Evolutionary conservation across 2,888 invertebrate species (phyloP), one percentile per base, ranked within the genome.

Genomic region (Drosophila anomalipes): DNA sequence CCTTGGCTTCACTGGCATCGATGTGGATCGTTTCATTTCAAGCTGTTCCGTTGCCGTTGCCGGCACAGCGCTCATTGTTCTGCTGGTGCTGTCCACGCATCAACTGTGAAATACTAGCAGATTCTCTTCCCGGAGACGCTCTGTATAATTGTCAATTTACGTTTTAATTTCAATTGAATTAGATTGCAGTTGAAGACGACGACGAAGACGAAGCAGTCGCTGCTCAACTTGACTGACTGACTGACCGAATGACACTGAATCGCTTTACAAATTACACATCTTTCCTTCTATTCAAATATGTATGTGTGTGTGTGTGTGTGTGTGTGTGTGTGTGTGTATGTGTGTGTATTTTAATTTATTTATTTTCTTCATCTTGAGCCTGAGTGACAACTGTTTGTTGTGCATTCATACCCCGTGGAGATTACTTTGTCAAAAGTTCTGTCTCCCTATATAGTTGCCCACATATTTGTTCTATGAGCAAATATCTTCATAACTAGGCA

Each of bases 1-100:
- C 61, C 84, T 91, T 30, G 93, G 93, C 70, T 93, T 93, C 12
- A 91, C 91, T n/a, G 93, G 93, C 92, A 93, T 91, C 61, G 93
- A 93, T 53, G 88, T 86, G 5, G 93, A 93, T 56, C 93, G 91
- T 65, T 89, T 90, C 77, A 93, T 92, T 64, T 79, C 59, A 16
- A 83, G 60, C 22, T 71, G 68, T 37, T 78, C 74, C 19, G 28
- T 66, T 32, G 37, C 52, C 9, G 28, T 64, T 22, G 39, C 49
- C 10, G 58, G 72, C 67, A 69, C 62, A 56, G 70, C 58, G 58
- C 70, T 76, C 86, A 81, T 82, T 65, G 61, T 33, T 58, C 56
- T 68, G 73, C 66, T 47, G 16, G 16, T 47, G 47, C 16, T 26
- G 26, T 22, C 73, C 76, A 82, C 89, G 77, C 82, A 70, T 76